Evolutionary conservation across 1,140 invertebrate genomes (phyloP), one percentile per base, ranked within the genome.

Genomic region (Nylanderia fulva): DNA sequence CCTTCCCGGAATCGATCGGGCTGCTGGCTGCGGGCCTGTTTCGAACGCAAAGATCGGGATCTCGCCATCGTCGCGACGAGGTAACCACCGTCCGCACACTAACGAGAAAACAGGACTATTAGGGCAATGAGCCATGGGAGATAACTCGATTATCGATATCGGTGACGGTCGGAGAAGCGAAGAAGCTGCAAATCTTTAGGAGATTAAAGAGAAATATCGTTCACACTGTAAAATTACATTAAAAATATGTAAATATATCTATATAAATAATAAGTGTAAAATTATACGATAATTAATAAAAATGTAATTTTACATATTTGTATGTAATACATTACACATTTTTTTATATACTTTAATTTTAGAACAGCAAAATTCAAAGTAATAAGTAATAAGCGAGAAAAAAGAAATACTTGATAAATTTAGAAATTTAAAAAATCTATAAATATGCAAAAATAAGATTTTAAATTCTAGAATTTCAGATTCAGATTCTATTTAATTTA

Each of bases 1-100:
- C 68, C 66, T 86, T 86, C 79, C 42, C 54, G 75, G 84, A 85
- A 85, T 85, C 54, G 75, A 82, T 85, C 66, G 84, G 24, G 27
- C 56, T 54, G 52, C 58, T 29, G 63, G 64, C 64, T 63, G 58
- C 39, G 13, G n/a, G 48, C 36, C 56, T 42, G 75, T 77, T 66
- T 39, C 75, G 64, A 69, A 71, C 24, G 77, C 33, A 42, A 18
- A n/a, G 80, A 72, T 58, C 66, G 80, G 48, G 58, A 75, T 83
- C 58, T 56, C 68, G 60, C 54, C 24, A 39, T 39, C 74, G 75
- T 33, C 39, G 39, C 24, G 15, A 39, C 52, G 60, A 75, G 58
- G 21, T 75, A 74, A 74, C 68, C 27, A 58, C 33, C 48, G 29
- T 45, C 21, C 56, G 60, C 74, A 39, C 72, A 60, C 58, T 77